phyloP scores from a whole-genome alignment of 1,140 invertebrate species.

The Homarus americanus region DNA sequence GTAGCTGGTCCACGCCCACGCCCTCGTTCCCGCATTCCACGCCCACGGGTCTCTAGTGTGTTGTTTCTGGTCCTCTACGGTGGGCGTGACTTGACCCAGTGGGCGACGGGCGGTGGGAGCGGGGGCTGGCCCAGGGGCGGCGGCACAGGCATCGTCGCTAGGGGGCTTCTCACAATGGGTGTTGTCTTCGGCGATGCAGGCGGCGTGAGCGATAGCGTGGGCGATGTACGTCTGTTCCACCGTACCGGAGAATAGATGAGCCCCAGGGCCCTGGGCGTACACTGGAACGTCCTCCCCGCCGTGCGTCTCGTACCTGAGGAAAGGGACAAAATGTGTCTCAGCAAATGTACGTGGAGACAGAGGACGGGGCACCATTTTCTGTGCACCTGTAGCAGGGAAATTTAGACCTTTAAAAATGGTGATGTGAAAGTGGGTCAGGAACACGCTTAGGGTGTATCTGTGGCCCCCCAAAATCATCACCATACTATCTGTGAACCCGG shows the following conservation, averaged over 20 bases:
- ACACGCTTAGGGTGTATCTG: no score
- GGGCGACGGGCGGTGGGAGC: slow-evolving; percentile 44
- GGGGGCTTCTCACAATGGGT: slow-evolving; percentile 74
- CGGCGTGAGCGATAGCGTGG: slow-evolving; percentile 79
- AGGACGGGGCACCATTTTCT: no score
- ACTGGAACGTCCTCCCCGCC: slow-evolving; percentile 94
- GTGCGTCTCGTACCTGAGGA: slow-evolving; percentile 83
- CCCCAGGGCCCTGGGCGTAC: slow-evolving; percentile 82
- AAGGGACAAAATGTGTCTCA: no score
- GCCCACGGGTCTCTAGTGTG: slow-evolving; percentile 43
- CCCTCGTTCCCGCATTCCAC: slow-evolving; percentile 49
- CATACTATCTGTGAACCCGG: no score
- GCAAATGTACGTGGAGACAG: no score
- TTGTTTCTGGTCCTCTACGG: slow-evolving; percentile 43
- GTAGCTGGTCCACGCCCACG: slow-evolving; percentile 46
- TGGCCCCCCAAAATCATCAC: no score
- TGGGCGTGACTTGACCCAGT: slow-evolving; percentile 37
- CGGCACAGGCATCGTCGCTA: slow-evolving; percentile 73
- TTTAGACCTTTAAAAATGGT: no score
- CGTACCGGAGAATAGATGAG: slow-evolving; percentile 79
- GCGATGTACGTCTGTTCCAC: slow-evolving; percentile 80
- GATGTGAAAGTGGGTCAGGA: no score
- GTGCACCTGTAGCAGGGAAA: no score
- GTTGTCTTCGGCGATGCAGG: slow-evolving; percentile 74
- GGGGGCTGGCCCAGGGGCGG: slow-evolving; percentile 42